A percentile compares a stretch with the other conserved stretches of the same genome.
Conservation (phyloP, 2,888 invertebrate genomes). For the Stenoptilia bipunctidactyla region DNA sequence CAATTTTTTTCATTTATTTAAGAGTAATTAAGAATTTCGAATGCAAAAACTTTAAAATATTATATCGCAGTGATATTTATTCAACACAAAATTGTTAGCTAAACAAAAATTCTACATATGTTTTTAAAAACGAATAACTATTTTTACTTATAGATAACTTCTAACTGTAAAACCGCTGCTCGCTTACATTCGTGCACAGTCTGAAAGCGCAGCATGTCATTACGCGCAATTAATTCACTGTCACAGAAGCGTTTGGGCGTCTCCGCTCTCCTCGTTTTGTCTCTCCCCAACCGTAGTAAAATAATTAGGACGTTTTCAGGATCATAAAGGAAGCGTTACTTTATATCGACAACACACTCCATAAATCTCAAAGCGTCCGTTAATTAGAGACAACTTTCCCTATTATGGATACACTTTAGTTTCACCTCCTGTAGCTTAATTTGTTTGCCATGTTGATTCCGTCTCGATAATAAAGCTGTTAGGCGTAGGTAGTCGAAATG, state of each 20-base stretch:
- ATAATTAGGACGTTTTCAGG: slow-evolving; percentile 72
- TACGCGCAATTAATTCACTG: slow-evolving; percentile 69
- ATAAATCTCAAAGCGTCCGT: slow-evolving; percentile 65
- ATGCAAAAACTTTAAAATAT: too few relatives aligned
- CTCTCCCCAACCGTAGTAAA: slow-evolving; percentile 49
- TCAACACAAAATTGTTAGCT: too few relatives aligned
- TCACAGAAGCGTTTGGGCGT: slow-evolving; percentile 70
- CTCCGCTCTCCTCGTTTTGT: slow-evolving; percentile 59
- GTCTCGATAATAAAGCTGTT: neutral
- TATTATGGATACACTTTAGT: neutral
- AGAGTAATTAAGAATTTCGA: too few relatives aligned
- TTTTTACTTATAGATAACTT: too few relatives aligned
- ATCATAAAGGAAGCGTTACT: slow-evolving; percentile 69
- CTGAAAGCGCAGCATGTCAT: slow-evolving; percentile 42
- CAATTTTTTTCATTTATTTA: too few relatives aligned
- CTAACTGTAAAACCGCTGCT: too few relatives aligned
- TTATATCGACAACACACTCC: slow-evolving; percentile 68
- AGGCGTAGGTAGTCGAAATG: neutral
- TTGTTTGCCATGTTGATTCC: too few relatives aligned
- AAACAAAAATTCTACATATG: too few relatives aligned
- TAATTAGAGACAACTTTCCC: slow-evolving; percentile 35
- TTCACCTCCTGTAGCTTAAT: neutral
- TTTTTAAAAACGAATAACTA: too few relatives aligned
- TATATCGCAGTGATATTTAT: too few relatives aligned
- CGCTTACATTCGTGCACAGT: slow-evolving; percentile 13